Evolutionary conservation across 2,113 vertebrate genomes (phyloP), one percentile per base, ranked within the genome.

Genomic region (Nannobrachium achirus): DNA sequence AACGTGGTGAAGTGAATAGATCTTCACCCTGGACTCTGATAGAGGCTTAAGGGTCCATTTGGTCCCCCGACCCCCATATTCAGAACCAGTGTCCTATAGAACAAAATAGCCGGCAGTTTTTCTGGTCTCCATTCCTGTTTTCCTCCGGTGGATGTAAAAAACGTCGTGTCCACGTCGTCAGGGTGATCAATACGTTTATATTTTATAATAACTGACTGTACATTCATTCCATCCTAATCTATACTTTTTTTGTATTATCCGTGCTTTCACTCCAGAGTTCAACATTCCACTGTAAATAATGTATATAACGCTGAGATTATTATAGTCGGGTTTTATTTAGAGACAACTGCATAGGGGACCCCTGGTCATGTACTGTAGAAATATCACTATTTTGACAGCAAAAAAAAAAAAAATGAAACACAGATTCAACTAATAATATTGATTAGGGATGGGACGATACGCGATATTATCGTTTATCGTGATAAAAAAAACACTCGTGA

Each of bases 231-330:
- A 88, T 88, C 80, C 84, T 82, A 73, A 80, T 88, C 80, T 85
- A 63, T n/a, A n/a, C n/a, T 75, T 75, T 88, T 75, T 88, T 90
- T 89, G 78, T 88, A 89, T 83, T n/a, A n/a, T 82, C 73, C 55
- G 79, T 88, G 68, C 87, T 80, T 55, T 67, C 42, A 42, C 62
- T 57, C 69, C 66, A 58, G 68, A 64, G 60, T 86, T 86, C 69
- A 73, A 90, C 88, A 87, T 92, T 92, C 84, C 85, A 85, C 77
- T 92, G 91, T 93, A 93, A 92, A 93, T 92, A 92, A 44, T 91
- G 88, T 92, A 92, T 71, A 90, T 91, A 91, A 13, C 58, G 80
- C 86, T 78, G 79, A 89, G 75, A 87, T 80, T 80, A 87, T 80
- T 80, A 76, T 84, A 88, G 83, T 78, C 46, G 66, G 81, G 82